Evolutionary conservation across 2,888 invertebrate species (phyloP).

Genomic region (Romanomermis culicivorax): DNA sequence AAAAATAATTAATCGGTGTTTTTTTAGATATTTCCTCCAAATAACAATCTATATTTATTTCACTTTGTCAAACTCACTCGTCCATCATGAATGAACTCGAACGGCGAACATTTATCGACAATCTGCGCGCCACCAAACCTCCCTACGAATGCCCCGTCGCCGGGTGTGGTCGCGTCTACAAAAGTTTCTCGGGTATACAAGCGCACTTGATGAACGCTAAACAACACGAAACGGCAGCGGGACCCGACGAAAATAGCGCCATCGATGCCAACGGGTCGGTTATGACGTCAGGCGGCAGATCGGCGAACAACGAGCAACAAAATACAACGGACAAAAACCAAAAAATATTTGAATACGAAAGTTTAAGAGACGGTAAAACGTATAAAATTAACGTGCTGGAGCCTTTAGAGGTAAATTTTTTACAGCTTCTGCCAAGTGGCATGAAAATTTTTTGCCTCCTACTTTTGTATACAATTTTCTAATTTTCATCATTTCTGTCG

Average conservation of each 20-base stretch:
- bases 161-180: constrained; percentile 59
- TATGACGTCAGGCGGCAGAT: not conserved
- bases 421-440: not conserved
- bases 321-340: not conserved
- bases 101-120: constrained; percentile 60
- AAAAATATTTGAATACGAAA: not conserved
- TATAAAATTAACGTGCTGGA: constrained; percentile 6
- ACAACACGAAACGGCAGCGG: constrained; percentile 38
- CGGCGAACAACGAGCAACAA: constrained; percentile 12
- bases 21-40: too few relatives aligned
- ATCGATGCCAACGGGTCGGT: not conserved
- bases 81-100: constrained; percentile 44
- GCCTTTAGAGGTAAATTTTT: constrained; percentile 7
- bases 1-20: too few relatives aligned
- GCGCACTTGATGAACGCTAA: constrained; percentile 65
- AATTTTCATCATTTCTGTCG: too few relatives aligned
- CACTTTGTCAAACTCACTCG: not conserved
- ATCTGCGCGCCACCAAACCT: constrained; percentile 55
- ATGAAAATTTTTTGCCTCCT: not conserved
- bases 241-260: constrained; percentile 8
- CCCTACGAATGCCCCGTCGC: constrained; percentile 66
- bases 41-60: too few relatives aligned
- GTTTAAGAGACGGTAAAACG: constrained; percentile 1
- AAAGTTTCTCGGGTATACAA: constrained; percentile 61
- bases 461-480: too few relatives aligned